Base-by-base conservation (phyloP, 1,140 invertebrate species). In the Wiebesia pumilae region DNA sequence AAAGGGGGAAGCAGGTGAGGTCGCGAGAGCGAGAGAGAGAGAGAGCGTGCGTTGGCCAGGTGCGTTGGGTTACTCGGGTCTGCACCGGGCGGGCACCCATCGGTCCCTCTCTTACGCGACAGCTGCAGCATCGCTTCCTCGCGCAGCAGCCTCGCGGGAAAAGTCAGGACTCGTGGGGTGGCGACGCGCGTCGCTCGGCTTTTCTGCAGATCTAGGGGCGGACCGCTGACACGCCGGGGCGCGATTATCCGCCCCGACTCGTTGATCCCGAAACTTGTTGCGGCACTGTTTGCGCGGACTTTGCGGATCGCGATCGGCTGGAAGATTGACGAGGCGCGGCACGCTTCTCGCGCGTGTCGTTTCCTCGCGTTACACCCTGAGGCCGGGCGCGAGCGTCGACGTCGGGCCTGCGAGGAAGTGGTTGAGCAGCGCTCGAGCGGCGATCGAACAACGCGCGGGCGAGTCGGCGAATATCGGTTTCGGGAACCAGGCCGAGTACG, bases 71-170 rank as follows among this genome's bases (percentile, higher is more conserved):
- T 38, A 71, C 33, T 21, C 35, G 54, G 86, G 84, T 80, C 86
- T 84, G 79, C 88, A 89, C 88, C 87, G 90, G 88, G 90, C 89
- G 89, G 91, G 90, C 92, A 93, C n/a, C 91, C 33, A 92, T 89
- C 51, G 91, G 89, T 91, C 89, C 88, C 88, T 88, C 86, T 83
- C 87, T 88, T 62, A 75, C 84, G 77, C 88, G 86, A 90, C 93
- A 92, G 91, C 92, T 92, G 92, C 92, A 83, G 87, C 89, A 62
- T 62, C 58, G 58, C 27, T 62, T 62, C 58, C 58, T 21, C 58
- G 51, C 51, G 27, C 88, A 88, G 27, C 88, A 88, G 30, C 71
- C 24, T 21, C 38, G 27, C 87, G 84, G 81, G 80, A 69, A 40
- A 43, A 81, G 27, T 67, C 33, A 9, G 35, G 35, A n/a, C 78